These are phyloP conservation scores for Uria aalge DNA, from an alignment of 2,113 vertebrate genomes.

Conservation along the genomic window DNA sequence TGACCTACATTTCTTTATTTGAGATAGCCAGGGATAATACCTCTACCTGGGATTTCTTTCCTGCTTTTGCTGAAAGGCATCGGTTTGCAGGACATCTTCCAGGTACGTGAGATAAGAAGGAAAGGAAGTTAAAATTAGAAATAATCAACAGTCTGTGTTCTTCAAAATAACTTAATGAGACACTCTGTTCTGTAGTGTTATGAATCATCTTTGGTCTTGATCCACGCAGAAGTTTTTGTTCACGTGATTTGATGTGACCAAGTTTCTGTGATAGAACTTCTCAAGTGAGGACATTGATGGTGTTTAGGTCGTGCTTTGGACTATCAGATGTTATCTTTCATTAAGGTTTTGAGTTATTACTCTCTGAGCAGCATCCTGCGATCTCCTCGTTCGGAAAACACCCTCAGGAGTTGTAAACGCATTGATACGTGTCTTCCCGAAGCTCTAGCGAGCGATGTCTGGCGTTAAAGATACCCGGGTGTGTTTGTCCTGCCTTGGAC, in stretches of 20 bases:
- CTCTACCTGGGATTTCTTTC: not conserved
- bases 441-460: not conserved
- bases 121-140: not conserved
- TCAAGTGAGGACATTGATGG: rapidly evolving
- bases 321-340: rapidly evolving
- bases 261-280: not conserved
- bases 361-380: not conserved
- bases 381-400: not conserved
- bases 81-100: not conserved
- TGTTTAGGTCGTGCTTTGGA: not conserved
- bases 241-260: rapidly evolving
- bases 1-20: not conserved
- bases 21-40: not conserved
- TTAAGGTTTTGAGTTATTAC: not conserved
- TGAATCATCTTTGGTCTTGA: not conserved
- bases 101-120: not conserved
- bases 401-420: not conserved
- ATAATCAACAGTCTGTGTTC: not conserved
- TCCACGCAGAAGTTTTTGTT: not conserved
- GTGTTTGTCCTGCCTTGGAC: not conserved
- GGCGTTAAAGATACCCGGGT: not conserved
- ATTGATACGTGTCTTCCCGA: rapidly evolving
- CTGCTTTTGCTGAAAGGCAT: not conserved
- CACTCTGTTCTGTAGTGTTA: not conserved
- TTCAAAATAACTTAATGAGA: not conserved